Evolutionary conservation across 2,113 vertebrate genomes (phyloP), one percentile per base, ranked within the genome.

Genomic region (Thymallus thymallus): DNA sequence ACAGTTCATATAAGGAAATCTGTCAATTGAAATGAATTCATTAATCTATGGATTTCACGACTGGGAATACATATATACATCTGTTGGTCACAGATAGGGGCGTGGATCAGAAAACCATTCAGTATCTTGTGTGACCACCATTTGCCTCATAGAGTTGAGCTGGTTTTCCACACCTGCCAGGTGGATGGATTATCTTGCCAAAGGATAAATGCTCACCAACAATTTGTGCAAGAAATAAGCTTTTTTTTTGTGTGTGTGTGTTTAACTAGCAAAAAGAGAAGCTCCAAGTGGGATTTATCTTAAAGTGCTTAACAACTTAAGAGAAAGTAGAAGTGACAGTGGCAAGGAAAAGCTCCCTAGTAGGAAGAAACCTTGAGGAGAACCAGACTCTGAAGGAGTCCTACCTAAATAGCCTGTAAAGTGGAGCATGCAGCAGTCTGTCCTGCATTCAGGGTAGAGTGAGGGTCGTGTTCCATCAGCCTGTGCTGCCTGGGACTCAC

Each of bases 391-490:
- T 58, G 4, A 22, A 58, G 13, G 13, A 58, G 56, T 58, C 56
- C n/a, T 58, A 6, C 7, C 51, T 77, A 92, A 90, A 74, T 92
- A 92, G 90, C 89, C 85, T 80, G 69, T 64, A 80, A 72, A 56
- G 82, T 82, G 35, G 10, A 61, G 86, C 85, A 91, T 63, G 76
- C 46, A 20, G 89, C 90, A 14, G 87, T 92, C 79, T 87, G 82
- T 88, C 88, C 89, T 79, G 79, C 12, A 78, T 90, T 92, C 75
- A 93, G 86, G 56, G 90, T 82, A 51, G 88, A 79, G 24, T 82
- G 73, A 61, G 88, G 85, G 83, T 85, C 89, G 18, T 92, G 82
- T 80, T 92, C 88, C 84, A 91, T 71, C 71, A 92, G 88, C 78
- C 89, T 91, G 87, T 86, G 91, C 77, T 91, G 84, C 4, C 82